phyloP scores from a whole-genome alignment of 2,113 vertebrate species.

The Brienomyrus brachyistius region DNA sequence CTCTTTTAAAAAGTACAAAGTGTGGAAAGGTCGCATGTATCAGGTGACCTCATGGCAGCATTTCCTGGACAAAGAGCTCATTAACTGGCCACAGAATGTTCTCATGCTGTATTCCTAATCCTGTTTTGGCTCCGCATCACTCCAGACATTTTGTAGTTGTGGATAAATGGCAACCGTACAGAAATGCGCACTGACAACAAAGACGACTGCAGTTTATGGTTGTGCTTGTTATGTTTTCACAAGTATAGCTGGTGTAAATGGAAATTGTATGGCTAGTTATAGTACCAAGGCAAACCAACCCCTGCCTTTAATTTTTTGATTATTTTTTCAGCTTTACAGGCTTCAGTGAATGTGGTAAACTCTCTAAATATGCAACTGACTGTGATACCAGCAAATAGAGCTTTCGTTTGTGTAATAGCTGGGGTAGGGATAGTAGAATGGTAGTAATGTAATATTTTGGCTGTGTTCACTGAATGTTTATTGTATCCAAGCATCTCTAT shows the following conservation, averaged over 20 bases:
- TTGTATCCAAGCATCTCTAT: not conserved
- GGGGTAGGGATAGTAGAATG: not conserved
- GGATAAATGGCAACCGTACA: not conserved
- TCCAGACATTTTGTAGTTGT: slow-evolving; percentile 3
- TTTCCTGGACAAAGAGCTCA: not conserved
- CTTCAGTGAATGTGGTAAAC: not conserved
- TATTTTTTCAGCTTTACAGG: not conserved
- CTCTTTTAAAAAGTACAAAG: not conserved
- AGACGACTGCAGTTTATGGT: not conserved
- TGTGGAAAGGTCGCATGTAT: not conserved
- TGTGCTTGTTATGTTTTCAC: not conserved
- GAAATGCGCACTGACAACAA: not conserved
- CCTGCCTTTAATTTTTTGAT: not conserved
- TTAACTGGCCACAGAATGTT: not conserved
- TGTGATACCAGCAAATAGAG: not conserved
- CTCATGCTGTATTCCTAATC: not conserved
- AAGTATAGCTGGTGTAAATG: not conserved
- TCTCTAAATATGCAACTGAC: not conserved
- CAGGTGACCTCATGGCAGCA: not conserved
- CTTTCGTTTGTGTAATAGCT: not conserved
- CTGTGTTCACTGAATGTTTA: not conserved
- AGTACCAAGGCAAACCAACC: not conserved
- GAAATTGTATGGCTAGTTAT: not conserved
- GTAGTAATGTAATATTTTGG: not conserved
- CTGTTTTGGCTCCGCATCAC: not conserved